A percentile compares a stretch with the other conserved stretches of the same genome.
Conservation (phyloP, 2,113 vertebrate species). For the Cathartes aura region DNA sequence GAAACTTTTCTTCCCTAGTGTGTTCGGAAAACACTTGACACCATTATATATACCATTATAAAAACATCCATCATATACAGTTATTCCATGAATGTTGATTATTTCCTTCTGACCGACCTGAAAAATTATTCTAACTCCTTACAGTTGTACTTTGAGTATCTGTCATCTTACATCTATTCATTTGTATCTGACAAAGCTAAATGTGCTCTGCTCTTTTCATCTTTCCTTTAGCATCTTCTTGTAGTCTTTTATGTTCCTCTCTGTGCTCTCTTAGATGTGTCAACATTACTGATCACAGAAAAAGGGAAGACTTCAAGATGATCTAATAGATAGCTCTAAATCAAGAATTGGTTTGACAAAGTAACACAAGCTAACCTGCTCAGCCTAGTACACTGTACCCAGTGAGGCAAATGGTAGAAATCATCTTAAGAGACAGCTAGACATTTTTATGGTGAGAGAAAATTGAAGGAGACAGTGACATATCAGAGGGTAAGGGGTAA, state of each 20-base stretch:
- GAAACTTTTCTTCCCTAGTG: background rate
- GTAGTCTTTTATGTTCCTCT: background rate
- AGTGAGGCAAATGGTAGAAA: conserved; percentile 31
- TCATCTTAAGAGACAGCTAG: conserved; percentile 43
- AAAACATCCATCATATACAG: background rate
- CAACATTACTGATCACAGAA: background rate
- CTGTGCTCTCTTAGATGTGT: background rate
- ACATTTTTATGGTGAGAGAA: conserved; percentile 29
- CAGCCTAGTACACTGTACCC: background rate
- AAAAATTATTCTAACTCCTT: conserved; percentile 11
- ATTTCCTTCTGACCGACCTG: conserved; percentile 4
- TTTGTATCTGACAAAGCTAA: conserved; percentile 2
- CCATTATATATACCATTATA: background rate
- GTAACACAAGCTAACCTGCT: background rate
- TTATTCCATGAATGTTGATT: background rate
- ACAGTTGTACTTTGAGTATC: background rate
- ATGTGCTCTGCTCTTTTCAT: background rate
- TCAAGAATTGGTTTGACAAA: conserved; percentile 37
- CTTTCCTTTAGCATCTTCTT: background rate
- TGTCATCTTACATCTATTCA: background rate
- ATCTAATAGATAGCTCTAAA: conserved; percentile 1
- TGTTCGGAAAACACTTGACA: background rate
- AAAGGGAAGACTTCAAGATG: conserved; percentile 14
- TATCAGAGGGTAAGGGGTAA: background rate
- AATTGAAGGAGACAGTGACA: conserved; percentile 10